These are phyloP conservation scores for Zaprionus ghesquierei DNA, from an alignment of 1,140 invertebrate species.

Conservation along the genomic window DNA sequence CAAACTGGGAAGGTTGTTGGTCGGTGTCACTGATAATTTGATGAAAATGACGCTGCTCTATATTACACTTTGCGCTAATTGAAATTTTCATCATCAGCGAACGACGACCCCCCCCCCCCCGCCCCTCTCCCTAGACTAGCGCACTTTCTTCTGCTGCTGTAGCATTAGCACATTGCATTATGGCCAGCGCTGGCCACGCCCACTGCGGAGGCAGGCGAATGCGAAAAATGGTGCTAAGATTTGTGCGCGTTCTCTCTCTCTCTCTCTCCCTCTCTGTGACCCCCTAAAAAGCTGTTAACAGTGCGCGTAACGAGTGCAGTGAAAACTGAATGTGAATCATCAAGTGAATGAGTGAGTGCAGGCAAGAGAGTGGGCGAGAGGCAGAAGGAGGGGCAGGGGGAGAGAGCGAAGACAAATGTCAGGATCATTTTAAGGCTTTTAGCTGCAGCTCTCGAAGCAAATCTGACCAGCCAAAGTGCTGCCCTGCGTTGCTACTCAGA, in stretches of 20 bases:
- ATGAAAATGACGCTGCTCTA: constrained; percentile 76
- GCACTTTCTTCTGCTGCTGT: constrained; percentile 1
- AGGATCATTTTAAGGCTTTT: background rate
- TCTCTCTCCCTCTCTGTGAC: background rate
- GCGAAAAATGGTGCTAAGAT: background rate
- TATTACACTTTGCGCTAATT: constrained; percentile 74
- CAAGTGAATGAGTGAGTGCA: background rate
- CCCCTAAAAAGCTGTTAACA: background rate
- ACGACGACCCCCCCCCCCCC: background rate
- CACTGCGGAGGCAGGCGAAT: background rate
- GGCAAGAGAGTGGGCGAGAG: background rate
- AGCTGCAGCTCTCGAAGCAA: background rate
- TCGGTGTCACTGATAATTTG: constrained; percentile 76
- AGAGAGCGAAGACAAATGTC: background rate
- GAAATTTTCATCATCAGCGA: constrained; percentile 66
- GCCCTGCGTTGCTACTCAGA: background rate
- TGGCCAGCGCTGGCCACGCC: background rate
- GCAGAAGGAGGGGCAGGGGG: background rate
- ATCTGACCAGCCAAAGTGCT: background rate
- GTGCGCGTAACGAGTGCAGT: constrained; percentile 4
- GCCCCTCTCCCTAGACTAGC: background rate
- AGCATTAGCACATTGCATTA: constrained; percentile 16
- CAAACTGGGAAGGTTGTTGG: background rate
- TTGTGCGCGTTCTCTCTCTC: background rate
- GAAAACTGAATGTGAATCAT: background rate